Evolutionary conservation across 23 tunicate species (phyloP).

Genomic region (Phallusia fumigata): DNA sequence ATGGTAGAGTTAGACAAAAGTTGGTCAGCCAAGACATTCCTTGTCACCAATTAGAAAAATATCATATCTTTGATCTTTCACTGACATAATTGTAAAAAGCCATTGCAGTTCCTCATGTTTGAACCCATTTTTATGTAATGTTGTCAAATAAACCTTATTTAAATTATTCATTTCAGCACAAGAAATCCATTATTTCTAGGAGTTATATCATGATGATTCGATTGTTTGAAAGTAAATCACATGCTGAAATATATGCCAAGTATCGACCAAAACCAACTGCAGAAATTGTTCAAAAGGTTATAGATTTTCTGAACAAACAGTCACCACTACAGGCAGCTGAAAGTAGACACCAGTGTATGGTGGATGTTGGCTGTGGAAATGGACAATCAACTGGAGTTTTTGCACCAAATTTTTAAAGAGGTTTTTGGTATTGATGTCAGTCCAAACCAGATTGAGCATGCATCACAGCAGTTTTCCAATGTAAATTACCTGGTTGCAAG

Average conservation of each 20-base stretch:
- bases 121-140: too few species aligned
- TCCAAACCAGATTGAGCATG: conserved; percentile 22
- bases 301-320: not conserved
- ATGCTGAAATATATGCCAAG: not conserved
- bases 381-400: conserved; percentile 33
- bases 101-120: too few species aligned
- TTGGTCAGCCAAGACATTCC: too few species aligned
- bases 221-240: not conserved
- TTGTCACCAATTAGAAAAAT: too few species aligned
- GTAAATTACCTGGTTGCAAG: not conserved
- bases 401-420: conserved; percentile 4
- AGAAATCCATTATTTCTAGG: too few species aligned
- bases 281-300: not conserved
- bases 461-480: not conserved
- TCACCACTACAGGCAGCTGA: not conserved
- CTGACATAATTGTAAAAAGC: too few species aligned
- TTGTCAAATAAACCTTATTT: too few species aligned
- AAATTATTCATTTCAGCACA: too few species aligned
- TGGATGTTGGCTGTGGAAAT: conserved; percentile 44
- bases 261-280: not conserved
- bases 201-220: too few species aligned
- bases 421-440: conserved; percentile 21
- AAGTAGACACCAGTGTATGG: conserved; percentile 13
- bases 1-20: too few species aligned
- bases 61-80: too few species aligned